These are phyloP conservation scores for Parochlus steinenii DNA, from an alignment of 2,888 invertebrate species.

Conservation along the genomic window DNA sequence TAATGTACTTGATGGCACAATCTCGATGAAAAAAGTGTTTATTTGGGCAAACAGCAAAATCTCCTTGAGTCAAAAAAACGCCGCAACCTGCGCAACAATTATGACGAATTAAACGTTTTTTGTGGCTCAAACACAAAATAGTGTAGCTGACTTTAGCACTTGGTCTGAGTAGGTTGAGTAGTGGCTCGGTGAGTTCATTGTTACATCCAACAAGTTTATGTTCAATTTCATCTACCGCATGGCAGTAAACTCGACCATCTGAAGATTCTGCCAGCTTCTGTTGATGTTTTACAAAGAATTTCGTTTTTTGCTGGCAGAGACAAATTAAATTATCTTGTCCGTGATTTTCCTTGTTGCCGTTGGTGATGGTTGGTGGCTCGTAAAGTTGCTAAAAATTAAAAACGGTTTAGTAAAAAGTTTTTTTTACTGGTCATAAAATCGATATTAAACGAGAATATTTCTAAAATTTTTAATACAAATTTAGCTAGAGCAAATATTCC, in stretches of 20 bases:
- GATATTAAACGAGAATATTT: too few relatives aligned
- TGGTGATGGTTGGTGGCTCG: background rate
- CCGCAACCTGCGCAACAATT: slow-evolving; percentile 86
- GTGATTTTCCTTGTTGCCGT: background rate
- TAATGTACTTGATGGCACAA: slow-evolving; percentile 40
- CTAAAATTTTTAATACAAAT: too few relatives aligned
- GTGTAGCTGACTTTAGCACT: slow-evolving; percentile 62
- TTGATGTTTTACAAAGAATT: slow-evolving; percentile 18
- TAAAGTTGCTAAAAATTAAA: too few relatives aligned
- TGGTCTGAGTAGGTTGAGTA: slow-evolving; percentile 45
- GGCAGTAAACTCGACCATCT: slow-evolving; percentile 33
- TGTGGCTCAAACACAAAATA: slow-evolving; percentile 63
- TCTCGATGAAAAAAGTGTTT: slow-evolving; percentile 72
- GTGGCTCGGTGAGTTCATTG: slow-evolving; percentile 40
- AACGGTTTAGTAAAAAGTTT: too few relatives aligned
- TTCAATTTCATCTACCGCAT: slow-evolving; percentile 59
- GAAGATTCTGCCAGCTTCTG: slow-evolving; percentile 8
- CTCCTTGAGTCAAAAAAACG: slow-evolving; percentile 78
- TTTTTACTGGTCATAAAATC: too few relatives aligned
- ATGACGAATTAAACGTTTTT: slow-evolving; percentile 55
- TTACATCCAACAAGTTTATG: slow-evolving; percentile 65
- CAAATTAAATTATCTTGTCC: slow-evolving; percentile 20
- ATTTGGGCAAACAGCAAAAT: slow-evolving; percentile 61
- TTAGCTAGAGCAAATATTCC: too few relatives aligned
- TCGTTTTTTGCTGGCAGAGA: slow-evolving; percentile 22